phyloP scores from a whole-genome alignment of 2,113 vertebrate species.

The Hydrolagus affinis region DNA sequence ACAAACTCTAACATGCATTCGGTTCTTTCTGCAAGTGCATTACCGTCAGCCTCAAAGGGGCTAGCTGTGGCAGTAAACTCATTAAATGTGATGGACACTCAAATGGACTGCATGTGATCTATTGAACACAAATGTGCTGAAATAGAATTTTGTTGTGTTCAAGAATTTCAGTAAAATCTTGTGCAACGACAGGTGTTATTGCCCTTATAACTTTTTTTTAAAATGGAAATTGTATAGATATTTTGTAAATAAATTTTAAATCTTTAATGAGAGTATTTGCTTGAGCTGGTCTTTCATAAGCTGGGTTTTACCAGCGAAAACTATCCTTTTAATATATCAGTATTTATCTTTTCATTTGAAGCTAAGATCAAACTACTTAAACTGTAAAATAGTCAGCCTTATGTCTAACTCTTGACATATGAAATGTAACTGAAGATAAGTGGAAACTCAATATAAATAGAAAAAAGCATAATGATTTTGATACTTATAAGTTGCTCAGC shows the following conservation, averaged over 20 bases:
- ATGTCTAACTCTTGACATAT: neutral
- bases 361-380: neutral
- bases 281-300: neutral
- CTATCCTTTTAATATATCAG: neutral
- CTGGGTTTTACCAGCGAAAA: neutral
- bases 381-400: neutral
- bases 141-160: neutral
- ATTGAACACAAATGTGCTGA: neutral
- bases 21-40: constrained; percentile 64
- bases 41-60: constrained; percentile 69
- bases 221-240: neutral
- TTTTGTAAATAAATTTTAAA: neutral
- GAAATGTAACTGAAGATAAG: neutral
- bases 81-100: constrained; percentile 70
- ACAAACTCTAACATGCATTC: constrained; percentile 68
- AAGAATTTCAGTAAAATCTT: neutral
- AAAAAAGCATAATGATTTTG: neutral
- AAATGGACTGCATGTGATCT: constrained; percentile 75
- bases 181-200: neutral
- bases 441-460: neutral
- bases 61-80: constrained; percentile 71
- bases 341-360: neutral
- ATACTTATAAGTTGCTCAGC: neutral
- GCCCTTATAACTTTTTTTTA: neutral
- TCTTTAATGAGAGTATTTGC: neutral